These are phyloP conservation scores for Drosophila lutescens DNA, from an alignment of 2,888 invertebrate species.

Conservation along the genomic window DNA sequence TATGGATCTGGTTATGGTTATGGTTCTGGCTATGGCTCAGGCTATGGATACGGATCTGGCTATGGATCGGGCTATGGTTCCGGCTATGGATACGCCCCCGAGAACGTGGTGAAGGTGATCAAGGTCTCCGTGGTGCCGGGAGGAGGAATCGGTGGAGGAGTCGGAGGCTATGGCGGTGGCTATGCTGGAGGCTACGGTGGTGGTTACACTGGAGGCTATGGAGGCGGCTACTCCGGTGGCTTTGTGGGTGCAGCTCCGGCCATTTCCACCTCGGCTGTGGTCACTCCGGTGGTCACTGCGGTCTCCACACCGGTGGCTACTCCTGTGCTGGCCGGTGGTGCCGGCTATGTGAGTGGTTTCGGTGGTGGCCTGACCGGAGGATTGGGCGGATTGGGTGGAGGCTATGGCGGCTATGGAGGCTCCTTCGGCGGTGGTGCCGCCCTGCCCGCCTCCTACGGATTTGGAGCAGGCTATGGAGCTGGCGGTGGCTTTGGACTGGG, in stretches of 20 bases:
- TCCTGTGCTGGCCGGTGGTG: constrained; percentile 62
- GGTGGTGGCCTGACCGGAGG: constrained; percentile 24
- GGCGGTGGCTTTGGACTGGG: constrained; percentile 51
- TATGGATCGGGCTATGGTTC: constrained; percentile 41
- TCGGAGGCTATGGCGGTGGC: constrained; percentile 31
- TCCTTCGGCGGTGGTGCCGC: constrained; percentile 48
- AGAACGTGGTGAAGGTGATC: constrained; percentile 67
- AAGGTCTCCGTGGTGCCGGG: constrained; percentile 63
- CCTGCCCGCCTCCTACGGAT: constrained; percentile 60
- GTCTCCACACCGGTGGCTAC: constrained; percentile 65
- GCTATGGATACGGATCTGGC: constrained; percentile 45
- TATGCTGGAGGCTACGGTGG: constrained; percentile 46
- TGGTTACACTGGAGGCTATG: constrained; percentile 43
- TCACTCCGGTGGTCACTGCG: constrained; percentile 71
- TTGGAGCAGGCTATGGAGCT: constrained; percentile 49
- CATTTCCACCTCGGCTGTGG: constrained; percentile 72
- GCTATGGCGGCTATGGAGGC: constrained; percentile 50
- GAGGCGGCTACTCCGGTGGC: constrained; percentile 43
- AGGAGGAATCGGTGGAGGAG: constrained; percentile 42
- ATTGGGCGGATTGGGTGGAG: constrained; percentile 13
- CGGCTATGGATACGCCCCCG: constrained; percentile 54
- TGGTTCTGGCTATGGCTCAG: constrained; percentile 43
- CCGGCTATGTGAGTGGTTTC: constrained; percentile 40
- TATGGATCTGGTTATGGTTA: constrained; percentile 46
- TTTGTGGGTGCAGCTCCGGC: constrained; percentile 67